Evolutionary conservation across 2,113 vertebrate genomes (phyloP).

Genomic region (Odocoileus virginianus): DNA sequence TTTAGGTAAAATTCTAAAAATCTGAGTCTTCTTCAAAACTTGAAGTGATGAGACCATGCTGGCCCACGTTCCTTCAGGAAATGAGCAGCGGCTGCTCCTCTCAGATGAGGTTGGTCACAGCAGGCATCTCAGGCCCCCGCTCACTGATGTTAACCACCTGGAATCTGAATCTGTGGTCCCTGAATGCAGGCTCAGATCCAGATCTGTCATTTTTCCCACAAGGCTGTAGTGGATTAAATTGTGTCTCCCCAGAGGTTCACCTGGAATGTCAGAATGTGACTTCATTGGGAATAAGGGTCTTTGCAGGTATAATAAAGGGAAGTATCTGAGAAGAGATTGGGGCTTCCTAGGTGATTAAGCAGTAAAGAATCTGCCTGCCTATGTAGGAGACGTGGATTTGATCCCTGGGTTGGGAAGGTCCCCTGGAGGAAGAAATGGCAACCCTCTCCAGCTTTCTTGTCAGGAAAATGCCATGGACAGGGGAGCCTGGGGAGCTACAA

Average conservation of each 20-base stretch:
- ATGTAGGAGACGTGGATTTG: background rate
- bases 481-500: background rate
- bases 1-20: background rate
- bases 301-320: background rate
- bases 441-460: background rate
- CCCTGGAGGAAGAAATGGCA: background rate
- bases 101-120: background rate
- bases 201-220: background rate
- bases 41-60: background rate
- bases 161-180: background rate
- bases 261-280: background rate
- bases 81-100: background rate
- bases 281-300: background rate
- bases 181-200: background rate
- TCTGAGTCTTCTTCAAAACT: background rate
- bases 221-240: background rate
- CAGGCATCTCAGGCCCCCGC: rapidly evolving
- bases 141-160: background rate
- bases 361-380: background rate
- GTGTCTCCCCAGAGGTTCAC: background rate
- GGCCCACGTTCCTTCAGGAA: background rate
- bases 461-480: background rate
- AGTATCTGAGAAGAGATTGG: background rate
- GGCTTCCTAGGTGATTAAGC: background rate
- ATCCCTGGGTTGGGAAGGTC: background rate